Evolutionary conservation across 1,140 invertebrate genomes (phyloP), one percentile per base, ranked within the genome.

Genomic region (Zaprionus tsacasi): DNA sequence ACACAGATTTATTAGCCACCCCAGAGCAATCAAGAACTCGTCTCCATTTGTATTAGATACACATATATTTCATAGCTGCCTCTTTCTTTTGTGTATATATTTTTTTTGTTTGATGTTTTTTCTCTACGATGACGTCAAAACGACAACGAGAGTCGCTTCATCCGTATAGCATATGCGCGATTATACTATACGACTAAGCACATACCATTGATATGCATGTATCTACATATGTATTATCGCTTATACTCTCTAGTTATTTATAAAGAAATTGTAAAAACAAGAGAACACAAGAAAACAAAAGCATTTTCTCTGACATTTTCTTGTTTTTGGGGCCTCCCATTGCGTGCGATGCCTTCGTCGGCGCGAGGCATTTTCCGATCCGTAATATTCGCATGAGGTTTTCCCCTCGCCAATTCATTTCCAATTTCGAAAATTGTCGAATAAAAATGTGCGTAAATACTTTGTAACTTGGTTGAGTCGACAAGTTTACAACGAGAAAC

Each of bases 321-420:
- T 21, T 58, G 6, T 58, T 43, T 48, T 21, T 21, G 21, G 45
- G 40, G 66, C 58, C 57, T 57, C 30, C 43, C 59, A 82, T 82
- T 82, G 83, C 45, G 76, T 58, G 71, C 57, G 60, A 58, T 71
- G 82, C 83, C 71, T 82, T 85, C 76, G 76, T 70, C 69, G 69
- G 63, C 17, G 65, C 50, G 36, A 58, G 67, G 58, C 58, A 43
- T 21, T 70, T 70, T 70, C 65, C 64, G 65, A 79, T 82, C 12
- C 45, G 45, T 17, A 54, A 50, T 30, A 50, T 71, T 43, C 60
- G 64, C 52, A 50, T 57, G 54, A 58, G 69, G 33, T 35, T 35
- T 35, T 35, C n/a, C 40, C n/a, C 15, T 15, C 15, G 27, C 55
- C 45, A 67, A 72, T 54, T 63, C 35, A 52, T 38, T 13, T 70